Percentiles rank a stretch among this genome's conserved stretches.
phyloP scores from a whole-genome alignment of 2,113 vertebrate species.

The Apaloderma vittatum region DNA sequence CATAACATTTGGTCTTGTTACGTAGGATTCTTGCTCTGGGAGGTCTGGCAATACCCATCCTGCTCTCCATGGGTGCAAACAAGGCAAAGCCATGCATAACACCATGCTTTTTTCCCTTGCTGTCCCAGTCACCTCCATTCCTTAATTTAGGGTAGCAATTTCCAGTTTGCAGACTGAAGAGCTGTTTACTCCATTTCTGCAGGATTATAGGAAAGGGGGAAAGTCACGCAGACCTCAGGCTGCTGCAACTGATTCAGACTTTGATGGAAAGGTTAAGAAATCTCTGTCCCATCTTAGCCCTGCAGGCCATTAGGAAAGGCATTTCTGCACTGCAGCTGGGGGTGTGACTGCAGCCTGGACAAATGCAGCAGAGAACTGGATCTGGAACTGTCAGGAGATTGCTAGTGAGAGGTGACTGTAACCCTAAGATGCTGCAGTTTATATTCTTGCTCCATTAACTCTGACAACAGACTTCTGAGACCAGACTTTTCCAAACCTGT shows the following conservation, averaged over 20 bases:
- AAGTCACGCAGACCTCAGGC: background rate
- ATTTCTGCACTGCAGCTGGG: background rate
- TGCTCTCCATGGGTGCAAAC: background rate
- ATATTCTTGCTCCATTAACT: slow-evolving; percentile 51
- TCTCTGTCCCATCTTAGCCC: background rate
- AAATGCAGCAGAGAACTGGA: background rate
- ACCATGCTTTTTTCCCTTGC: background rate
- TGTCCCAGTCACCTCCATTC: background rate
- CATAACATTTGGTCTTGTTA: background rate
- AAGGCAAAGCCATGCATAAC: background rate
- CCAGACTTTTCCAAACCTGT: slow-evolving; percentile 9
- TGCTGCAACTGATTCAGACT: background rate
- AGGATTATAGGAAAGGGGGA: background rate
- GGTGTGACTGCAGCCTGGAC: background rate
- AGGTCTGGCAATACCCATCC: background rate
- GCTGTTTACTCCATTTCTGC: background rate
- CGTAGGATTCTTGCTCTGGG: background rate
- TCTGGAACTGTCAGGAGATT: background rate
- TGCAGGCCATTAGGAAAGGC: background rate
- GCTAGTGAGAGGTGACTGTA: background rate
- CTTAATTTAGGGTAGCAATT: background rate
- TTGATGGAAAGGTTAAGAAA: background rate
- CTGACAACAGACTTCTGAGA: slow-evolving; percentile 30
- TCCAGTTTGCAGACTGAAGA: background rate
- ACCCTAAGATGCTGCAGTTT: slow-evolving; percentile 17